phyloP scores from a whole-genome alignment of 1,140 invertebrate genomes.

The Sycophaga agraensis region DNA sequence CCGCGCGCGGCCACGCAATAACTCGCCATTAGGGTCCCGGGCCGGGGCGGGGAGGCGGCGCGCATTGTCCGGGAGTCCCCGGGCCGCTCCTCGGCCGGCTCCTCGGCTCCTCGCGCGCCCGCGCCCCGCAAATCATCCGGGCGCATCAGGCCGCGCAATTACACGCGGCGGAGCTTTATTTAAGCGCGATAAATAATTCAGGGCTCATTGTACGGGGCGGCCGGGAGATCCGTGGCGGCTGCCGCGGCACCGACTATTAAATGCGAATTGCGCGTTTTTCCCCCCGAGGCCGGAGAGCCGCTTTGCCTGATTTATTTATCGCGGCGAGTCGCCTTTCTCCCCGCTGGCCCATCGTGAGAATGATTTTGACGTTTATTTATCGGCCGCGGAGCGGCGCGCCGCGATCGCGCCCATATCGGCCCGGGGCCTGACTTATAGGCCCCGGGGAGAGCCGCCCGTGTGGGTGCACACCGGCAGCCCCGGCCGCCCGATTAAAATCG shows the following conservation, averaged over 20 bases:
- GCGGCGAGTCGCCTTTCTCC: background rate
- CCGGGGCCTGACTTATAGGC: no score
- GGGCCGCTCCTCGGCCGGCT: constrained; percentile 20
- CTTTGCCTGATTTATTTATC: constrained; percentile 8
- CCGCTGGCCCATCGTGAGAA: no score
- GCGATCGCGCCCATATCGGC: no score
- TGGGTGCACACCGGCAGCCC: no score
- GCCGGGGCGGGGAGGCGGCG: constrained; percentile 27
- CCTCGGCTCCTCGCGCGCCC: constrained; percentile 25
- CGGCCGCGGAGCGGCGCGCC: no score
- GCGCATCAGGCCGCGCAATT: constrained; percentile 57
- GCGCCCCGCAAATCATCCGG: constrained; percentile 52
- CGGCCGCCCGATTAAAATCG: background rate
- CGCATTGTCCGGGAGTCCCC: constrained; percentile 37
- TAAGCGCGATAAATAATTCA: constrained; percentile 56
- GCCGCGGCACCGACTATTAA: background rate
- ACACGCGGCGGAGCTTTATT: constrained; percentile 55
- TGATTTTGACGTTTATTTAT: constrained; percentile 6
- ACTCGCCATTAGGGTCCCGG: constrained; percentile 40
- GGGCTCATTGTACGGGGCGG: constrained; percentile 49
- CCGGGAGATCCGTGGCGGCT: background rate
- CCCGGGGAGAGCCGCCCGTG: no score
- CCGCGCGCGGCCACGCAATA: constrained; percentile 31
- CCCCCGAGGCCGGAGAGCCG: no score
- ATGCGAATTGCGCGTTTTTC: background rate